Base-by-base conservation (phyloP, 2,797 vertebrate species). In the Antrozous pallidus region DNA sequence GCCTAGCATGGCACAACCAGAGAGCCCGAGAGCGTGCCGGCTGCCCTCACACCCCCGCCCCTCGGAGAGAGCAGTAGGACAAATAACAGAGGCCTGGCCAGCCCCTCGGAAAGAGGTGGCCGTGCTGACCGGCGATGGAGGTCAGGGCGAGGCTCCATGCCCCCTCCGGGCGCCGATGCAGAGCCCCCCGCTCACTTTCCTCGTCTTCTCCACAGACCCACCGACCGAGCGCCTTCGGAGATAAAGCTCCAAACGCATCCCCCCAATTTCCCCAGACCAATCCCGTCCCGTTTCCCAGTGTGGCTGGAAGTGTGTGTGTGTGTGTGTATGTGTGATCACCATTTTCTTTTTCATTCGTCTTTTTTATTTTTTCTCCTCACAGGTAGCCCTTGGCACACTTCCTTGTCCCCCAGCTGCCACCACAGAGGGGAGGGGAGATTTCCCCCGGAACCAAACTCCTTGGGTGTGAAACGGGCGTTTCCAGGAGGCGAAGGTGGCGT, bases 381-480 rank as follows among this genome's bases (percentile, higher is more conserved):
- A 61, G 11, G 92, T n/a, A 56, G 28, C 40, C n/a, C 42, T 81
- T 56, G 80, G 73, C 40, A 1, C 0, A 6, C 13, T 24, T 17
- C 67, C 65, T 47, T 42, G 20, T 22, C 3, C 3, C 3, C 16
- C 22, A n/a, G 79, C 8, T 58, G 45, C 38, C 33, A n/a, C 16
- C 5, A 61, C 6, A 36, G 45, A 94, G 90, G 58, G 0, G 0
- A 40, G 3, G 22, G 14, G 36, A 20, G 73, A 56, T 38, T 67
- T 26, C 24, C n/a, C 88, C 56, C n/a, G 9, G 18, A 54, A 80
- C 70, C 93, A 95, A 85, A 86, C 42, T 65, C 69, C 0, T 31
- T 22, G 33, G 18, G 61, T 93, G 96, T 96, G 65, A 63, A 87
- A 92, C 5, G 58, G 71, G 36, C 0, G 11, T 51, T 92, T 61